Conservation (phyloP, 2,888 invertebrate species). For the Heliconius erato region DNA sequence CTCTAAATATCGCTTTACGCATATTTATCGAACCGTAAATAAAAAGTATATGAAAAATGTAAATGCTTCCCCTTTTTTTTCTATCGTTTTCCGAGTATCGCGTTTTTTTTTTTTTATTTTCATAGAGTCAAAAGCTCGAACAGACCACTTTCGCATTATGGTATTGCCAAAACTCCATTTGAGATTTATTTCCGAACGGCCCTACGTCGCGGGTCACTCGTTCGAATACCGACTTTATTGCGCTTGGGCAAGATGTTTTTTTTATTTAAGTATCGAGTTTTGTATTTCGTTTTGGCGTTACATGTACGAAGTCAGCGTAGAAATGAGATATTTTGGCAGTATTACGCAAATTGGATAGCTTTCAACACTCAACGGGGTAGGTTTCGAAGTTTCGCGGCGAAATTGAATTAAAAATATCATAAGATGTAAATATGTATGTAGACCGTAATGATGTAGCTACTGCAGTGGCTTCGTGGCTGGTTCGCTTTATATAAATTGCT, state of each 20-base stretch:
- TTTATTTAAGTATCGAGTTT: slow-evolving; percentile 48
- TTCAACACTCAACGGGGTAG: slow-evolving; percentile 86
- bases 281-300: slow-evolving; percentile 61
- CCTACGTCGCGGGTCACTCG: slow-evolving; percentile 52
- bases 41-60: slow-evolving; percentile 85
- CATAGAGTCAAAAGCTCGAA: slow-evolving; percentile 86
- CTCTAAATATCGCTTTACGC: slow-evolving; percentile 84
- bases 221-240: slow-evolving; percentile 57
- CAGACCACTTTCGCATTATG: slow-evolving; percentile 86
- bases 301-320: slow-evolving; percentile 79
- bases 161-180: slow-evolving; percentile 86
- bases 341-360: slow-evolving; percentile 87
- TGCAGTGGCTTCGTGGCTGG: slow-evolving; percentile 56
- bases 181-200: slow-evolving; percentile 62
- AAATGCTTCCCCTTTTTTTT: slow-evolving; percentile 78
- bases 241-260: slow-evolving; percentile 52
- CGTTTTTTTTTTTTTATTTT: slow-evolving; percentile 76
- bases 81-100: slow-evolving; percentile 83
- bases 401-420: slow-evolving; percentile 86
- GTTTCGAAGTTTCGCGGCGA: slow-evolving; percentile 84
- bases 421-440: slow-evolving; percentile 83
- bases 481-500: slow-evolving; percentile 42
- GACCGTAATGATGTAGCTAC: slow-evolving; percentile 79
- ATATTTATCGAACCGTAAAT: slow-evolving; percentile 83
- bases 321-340: slow-evolving; percentile 87